A percentile compares a stretch with the other conserved stretches of the same genome.
Conservation (phyloP, 2,888 invertebrate genomes). For the Limenitis camilla region DNA sequence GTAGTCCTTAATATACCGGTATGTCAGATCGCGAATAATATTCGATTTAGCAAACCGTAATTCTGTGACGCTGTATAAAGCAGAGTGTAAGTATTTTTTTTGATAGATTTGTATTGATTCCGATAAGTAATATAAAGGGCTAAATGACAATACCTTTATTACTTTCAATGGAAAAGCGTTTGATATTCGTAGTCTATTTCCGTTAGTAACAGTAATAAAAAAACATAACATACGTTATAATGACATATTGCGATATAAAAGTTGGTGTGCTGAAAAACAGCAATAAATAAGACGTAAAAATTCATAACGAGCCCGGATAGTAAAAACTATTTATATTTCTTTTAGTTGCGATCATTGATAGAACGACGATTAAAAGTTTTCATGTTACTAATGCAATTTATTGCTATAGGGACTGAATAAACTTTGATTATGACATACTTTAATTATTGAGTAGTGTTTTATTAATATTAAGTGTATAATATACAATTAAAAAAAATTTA, state of each 20-base stretch:
- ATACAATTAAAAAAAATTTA: too few species aligned
- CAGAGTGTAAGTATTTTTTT: too few species aligned
- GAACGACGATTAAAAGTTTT: conserved; percentile 2
- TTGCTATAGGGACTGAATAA: too few species aligned
- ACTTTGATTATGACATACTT: too few species aligned
- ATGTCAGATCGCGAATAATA: too few species aligned
- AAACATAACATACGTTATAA: conserved; percentile 16
- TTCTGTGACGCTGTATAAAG: too few species aligned
- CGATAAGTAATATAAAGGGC: neutral
- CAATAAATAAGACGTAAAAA: conserved; percentile 23
- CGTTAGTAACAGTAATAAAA: conserved; percentile 8
- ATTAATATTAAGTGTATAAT: too few species aligned
- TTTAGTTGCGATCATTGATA: conserved; percentile 11
- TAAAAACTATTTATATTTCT: conserved; percentile 16
- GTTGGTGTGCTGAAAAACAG: conserved; percentile 13
- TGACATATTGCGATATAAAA: conserved; percentile 17
- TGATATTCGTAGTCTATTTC: neutral
- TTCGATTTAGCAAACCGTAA: too few species aligned
- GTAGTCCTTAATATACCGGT: too few species aligned
- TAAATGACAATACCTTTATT: neutral
- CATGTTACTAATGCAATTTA: too few species aligned
- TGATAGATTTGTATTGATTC: too few species aligned
- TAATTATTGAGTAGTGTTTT: too few species aligned
- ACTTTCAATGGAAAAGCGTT: neutral
- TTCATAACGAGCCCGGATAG: conserved; percentile 18